These are phyloP conservation scores for Vannuccia rotundouncinata DNA, from an alignment of 2,888 invertebrate genomes.

Conservation along the genomic window DNA sequence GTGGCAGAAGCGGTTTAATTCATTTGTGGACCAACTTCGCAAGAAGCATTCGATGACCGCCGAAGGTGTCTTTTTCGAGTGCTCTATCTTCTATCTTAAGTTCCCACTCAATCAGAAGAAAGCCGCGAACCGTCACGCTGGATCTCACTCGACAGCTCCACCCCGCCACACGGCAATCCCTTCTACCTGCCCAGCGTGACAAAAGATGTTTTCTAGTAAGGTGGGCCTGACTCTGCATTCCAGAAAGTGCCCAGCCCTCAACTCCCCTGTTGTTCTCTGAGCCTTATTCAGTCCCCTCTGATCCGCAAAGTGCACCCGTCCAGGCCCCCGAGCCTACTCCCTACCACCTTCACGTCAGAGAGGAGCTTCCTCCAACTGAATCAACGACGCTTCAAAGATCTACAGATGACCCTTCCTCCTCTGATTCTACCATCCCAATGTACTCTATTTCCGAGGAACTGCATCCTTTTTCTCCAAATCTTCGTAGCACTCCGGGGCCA, in stretches of 20 bases:
- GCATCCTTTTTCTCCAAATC: background rate
- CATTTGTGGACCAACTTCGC: background rate
- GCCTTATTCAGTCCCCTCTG: background rate
- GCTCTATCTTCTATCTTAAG: background rate
- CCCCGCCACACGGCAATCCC: background rate
- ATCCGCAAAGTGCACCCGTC: too few relatives aligned
- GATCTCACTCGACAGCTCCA: background rate
- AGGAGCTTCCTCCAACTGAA: background rate
- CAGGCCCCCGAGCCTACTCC: background rate
- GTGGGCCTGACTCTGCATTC: background rate
- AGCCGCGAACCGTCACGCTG: background rate
- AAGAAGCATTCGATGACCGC: background rate
- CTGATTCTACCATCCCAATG: background rate
- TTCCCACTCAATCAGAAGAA: background rate
- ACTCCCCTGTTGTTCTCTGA: too few relatives aligned
- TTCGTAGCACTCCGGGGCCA: too few relatives aligned
- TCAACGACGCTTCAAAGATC: too few relatives aligned
- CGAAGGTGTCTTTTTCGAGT: background rate
- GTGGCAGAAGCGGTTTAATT: background rate
- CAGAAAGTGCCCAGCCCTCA: background rate
- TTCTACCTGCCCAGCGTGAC: background rate
- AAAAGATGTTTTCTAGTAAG: background rate
- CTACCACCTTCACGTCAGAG: background rate
- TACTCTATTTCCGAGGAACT: background rate
- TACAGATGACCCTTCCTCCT: background rate